A percentile compares a stretch with the other conserved stretches of the same genome.
Evolutionary conservation across 2,888 invertebrate genomes (phyloP).

Genomic region (Allygus modestus): DNA sequence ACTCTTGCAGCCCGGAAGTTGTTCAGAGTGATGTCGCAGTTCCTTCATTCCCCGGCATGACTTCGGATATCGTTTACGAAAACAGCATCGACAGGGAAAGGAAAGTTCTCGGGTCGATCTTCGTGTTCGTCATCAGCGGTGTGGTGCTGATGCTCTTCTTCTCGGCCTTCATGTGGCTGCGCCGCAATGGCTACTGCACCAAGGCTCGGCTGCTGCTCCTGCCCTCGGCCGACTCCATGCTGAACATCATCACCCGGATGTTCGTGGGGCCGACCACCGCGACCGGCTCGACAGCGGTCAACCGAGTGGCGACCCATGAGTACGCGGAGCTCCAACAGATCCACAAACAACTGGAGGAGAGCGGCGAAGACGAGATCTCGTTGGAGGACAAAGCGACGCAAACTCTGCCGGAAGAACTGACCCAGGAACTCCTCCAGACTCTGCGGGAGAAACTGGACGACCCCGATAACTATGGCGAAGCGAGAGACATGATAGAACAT

Average conservation of each 20-base stretch:
- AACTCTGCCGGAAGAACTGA: conserved; percentile 86
- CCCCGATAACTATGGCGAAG: conserved; percentile 85
- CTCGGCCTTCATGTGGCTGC: conserved; percentile 79
- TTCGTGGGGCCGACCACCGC: conserved; percentile 65
- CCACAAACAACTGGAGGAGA: conserved; percentile 66
- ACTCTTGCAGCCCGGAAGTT: conserved; percentile 74
- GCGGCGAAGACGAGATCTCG: conserved; percentile 73
- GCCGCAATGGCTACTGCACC: conserved; percentile 77
- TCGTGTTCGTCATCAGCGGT: conserved; percentile 77
- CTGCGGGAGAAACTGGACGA: conserved; percentile 83
- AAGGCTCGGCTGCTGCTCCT: conserved; percentile 69
- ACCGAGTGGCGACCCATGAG: conserved; percentile 81
- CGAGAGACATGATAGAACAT: conserved; percentile 87
- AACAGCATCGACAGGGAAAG: conserved; percentile 69
- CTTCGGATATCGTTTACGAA: conserved; percentile 67
- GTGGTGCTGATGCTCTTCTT: conserved; percentile 78
- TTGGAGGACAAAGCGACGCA: conserved; percentile 82
- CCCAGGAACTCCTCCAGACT: conserved; percentile 84
- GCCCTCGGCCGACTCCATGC: conserved; percentile 67
- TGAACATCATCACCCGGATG: conserved; percentile 65
- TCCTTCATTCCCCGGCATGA: conserved; percentile 66
- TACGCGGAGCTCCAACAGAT: conserved; percentile 78
- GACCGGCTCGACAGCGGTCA: conserved; percentile 76
- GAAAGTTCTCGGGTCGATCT: conserved; percentile 75
- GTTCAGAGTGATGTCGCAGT: conserved; percentile 78